Percentiles rank a stretch among this genome's conserved stretches.
phyloP scores from a whole-genome alignment of 2,888 invertebrate genomes.

The Lithophane leautieri region DNA sequence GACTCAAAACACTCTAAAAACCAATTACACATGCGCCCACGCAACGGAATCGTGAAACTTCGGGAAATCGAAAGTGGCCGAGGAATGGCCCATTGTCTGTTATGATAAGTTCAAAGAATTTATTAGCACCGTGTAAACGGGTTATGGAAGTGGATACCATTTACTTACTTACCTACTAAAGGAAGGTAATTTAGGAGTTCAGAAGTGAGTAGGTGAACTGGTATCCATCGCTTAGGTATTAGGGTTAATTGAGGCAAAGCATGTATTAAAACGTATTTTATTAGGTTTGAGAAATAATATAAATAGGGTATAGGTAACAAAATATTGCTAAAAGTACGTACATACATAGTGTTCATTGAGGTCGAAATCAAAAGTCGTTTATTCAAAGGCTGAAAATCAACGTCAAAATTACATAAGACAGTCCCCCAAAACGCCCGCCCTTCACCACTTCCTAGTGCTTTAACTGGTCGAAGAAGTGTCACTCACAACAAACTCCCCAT shows the following conservation, averaged over 20 bases:
- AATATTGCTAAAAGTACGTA: background rate
- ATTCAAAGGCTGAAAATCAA: background rate
- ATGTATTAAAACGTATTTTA: background rate
- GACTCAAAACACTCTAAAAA: slow-evolving; percentile 53
- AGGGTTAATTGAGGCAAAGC: background rate
- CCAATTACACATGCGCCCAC: slow-evolving; percentile 64
- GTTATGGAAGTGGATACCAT: slow-evolving; percentile 32
- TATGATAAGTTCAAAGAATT: slow-evolving; percentile 58
- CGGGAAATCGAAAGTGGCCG: slow-evolving; percentile 71
- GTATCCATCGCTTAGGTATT: background rate
- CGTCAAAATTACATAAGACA: background rate
- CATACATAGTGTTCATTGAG: background rate
- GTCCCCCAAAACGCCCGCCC: background rate
- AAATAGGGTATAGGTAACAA: background rate
- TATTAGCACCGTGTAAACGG: slow-evolving; percentile 58
- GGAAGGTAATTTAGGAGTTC: background rate
- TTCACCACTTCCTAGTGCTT: background rate
- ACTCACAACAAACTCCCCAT: background rate
- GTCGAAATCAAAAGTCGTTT: background rate
- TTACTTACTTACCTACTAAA: slow-evolving; percentile 33
- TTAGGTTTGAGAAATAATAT: background rate
- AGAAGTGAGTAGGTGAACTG: slow-evolving; percentile 7
- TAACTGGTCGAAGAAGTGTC: background rate
- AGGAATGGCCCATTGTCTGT: slow-evolving; percentile 58
- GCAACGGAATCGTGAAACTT: slow-evolving; percentile 63